Base-by-base conservation (phyloP, 2,797 vertebrate genomes). In the Falco rusticolus region DNA sequence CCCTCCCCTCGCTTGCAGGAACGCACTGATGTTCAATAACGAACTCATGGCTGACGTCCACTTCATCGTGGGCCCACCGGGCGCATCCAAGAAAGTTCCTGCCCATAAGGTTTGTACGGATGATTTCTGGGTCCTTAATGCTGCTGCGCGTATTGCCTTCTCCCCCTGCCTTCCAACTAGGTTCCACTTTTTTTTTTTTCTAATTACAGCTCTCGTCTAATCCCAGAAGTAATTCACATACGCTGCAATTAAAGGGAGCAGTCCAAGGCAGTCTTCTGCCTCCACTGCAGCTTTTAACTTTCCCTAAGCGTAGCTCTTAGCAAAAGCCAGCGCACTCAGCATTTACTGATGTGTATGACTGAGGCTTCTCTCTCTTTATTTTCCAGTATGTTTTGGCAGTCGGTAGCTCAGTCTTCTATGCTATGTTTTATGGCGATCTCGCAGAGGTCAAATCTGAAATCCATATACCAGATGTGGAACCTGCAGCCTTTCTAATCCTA, bases 31-130 rank as follows among this genome's bases (percentile, higher is more conserved):
- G 99, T 99, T 99, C 96, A 99, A 99, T 98, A 99, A 99, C 96
- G 99, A 99, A 98, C 99, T 99, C 96, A 99, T 99, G 99, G 99
- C 99, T 7, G 99, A 99, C n/a, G 98, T 99, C 91, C 99, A 99
- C 98, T 99, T 99, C 98, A 97, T 99, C 34, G 99, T 99, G 26
- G 99, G 99, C 51, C 98, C 99, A 22, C 89, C 97, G 56, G 99
- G 99, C 90, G 98, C 97, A 10, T 98, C 98, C 17, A 98, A 98
- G 97, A 98, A 97, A 97, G 98, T 99, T 89, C 99, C 99, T 15
- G 99, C 99, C 41, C 99, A 99, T 98, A 99, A 99, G 99, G 99
- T 99, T 88, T 66, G 98, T 97, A 90, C 50, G 47, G 57, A 26
- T 94, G 29, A 57, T 56, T 53, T 83, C n/a, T 68, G 29, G 43